Base-by-base conservation (phyloP, 2,888 invertebrate species). In the Euzophera pinguis region DNA sequence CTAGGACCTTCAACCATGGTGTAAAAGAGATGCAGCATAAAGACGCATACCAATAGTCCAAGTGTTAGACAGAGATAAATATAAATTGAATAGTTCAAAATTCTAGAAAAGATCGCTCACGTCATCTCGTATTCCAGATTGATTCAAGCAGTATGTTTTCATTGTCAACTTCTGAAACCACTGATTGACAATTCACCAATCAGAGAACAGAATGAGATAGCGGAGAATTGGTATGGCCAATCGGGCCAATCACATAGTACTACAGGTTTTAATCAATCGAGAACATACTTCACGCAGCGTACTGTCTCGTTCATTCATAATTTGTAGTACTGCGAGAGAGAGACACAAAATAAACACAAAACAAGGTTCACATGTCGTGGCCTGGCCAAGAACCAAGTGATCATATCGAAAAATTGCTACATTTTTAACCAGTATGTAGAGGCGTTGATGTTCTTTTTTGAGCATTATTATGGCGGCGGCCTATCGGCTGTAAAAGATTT, bases 1-100 rank as follows among this genome's bases (percentile, higher is more conserved):
- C 93, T 91, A 82, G 92, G 92, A 90, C 87, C 89, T 90, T 90
- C 88, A 81, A 73, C 70, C 69, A 59, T 47, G 54, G 75, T 51
- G 52, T 50, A 66, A 84, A 64, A 56, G 81, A 78, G 85, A 83
- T 55, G 76, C 70, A 86, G 67, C 10, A 72, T 53, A 52, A 53
- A 34, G 45, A 39, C 27, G 6, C n/a, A 29, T 50, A 14, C 0
- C 4, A 3, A 2, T 13, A 17, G 5, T 0, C 0, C 0, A 0
- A 45, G 56, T 22, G 81, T 47, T 54, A 77, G 77, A 90, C 73
- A 80, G 83, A 83, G 89, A 89, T 87, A 65, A 75, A 79, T 73
- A 81, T 84, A 85, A 81, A 73, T 86, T 73, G 68, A 52, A 12
- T 43, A 41, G 65, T 82, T 82, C 84, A 81, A 75, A 56, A 61